Base-by-base conservation (phyloP, 2,113 vertebrate genomes). In the Sinocyclocheilus anophthalmus region DNA sequence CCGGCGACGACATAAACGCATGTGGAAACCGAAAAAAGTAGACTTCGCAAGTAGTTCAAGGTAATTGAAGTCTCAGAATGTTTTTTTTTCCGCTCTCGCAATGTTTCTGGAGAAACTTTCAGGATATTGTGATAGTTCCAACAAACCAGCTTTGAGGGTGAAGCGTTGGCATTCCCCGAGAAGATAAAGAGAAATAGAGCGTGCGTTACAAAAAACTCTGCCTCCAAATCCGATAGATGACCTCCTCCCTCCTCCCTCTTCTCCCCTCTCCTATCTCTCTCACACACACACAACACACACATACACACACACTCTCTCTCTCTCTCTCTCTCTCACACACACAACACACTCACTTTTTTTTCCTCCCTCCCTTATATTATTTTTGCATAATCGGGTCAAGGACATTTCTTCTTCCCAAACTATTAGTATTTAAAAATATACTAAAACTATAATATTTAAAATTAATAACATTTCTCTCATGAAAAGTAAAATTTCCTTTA, bases 161-260 rank as follows among this genome's bases (percentile, higher is more conserved):
- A 84, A 87, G 75, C 55, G 87, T 85, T 53, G 84, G 37, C 85
- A 88, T 85, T 48, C 76, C 81, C 50, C 39, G 50, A 7, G 79
- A 50, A 24, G 76, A 77, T 77, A 16, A 87, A 37, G 90, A 90
- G 91, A 91, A 83, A 92, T 86, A 88, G 89, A 83, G 57, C 57
- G 20, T 63, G 70, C 33, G 78, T 39, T 81, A 88, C 76, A 91
- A 55, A 91, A 55, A 93, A 92, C 67, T 93, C 89, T 84, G 82
- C 89, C 87, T 90, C 33, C 83, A 24, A 96, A 97, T 95, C 96
- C 93, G 95, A 96, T 96, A 95, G 80, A 89, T 88, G 83, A 89
- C 8, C 65, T 73, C 84, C 65, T 18, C 75, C 63, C 73, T 26
- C 26, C 26, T 26, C 26, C 26, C 26, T 26, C 26, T 26, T 26